These are phyloP conservation scores for Hemicrepidius hirtus DNA, from an alignment of 2,888 invertebrate genomes.

Conservation along the genomic window DNA sequence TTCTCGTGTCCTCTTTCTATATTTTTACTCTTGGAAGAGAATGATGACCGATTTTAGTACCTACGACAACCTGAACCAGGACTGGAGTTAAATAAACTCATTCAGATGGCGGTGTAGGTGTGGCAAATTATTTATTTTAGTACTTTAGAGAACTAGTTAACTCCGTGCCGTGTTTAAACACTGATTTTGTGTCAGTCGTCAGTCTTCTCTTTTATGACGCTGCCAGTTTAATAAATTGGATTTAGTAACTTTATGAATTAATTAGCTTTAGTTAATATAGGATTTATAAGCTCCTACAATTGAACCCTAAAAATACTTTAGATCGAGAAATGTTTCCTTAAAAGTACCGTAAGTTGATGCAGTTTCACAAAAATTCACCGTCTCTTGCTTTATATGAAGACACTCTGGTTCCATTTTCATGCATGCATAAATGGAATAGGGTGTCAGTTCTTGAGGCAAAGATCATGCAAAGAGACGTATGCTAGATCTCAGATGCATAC, in stretches of 20 bases:
- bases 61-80: not conserved
- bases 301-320: too few species aligned
- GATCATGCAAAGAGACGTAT: conserved; percentile 22
- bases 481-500: conserved; percentile 7
- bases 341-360: too few species aligned
- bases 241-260: too few species aligned
- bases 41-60: not conserved
- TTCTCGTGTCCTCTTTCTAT: conserved; percentile 1
- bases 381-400: conserved; percentile 1
- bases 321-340: too few species aligned
- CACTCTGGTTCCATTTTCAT: not conserved
- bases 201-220: too few species aligned
- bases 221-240: too few species aligned
- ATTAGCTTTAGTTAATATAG: too few species aligned
- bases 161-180: too few species aligned
- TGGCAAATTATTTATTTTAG: not conserved
- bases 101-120: conserved; percentile 8
- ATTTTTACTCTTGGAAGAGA: conserved; percentile 6
- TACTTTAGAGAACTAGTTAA: too few species aligned
- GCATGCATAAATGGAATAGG: conserved; percentile 23
- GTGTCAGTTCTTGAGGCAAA: conserved; percentile 16
- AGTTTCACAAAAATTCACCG: not conserved
- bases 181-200: too few species aligned
- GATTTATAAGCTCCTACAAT: too few species aligned
- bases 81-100: not conserved